These are phyloP conservation scores for Sphaerophoria rueppellii DNA, from an alignment of 2,888 invertebrate species.

Conservation along the genomic window DNA sequence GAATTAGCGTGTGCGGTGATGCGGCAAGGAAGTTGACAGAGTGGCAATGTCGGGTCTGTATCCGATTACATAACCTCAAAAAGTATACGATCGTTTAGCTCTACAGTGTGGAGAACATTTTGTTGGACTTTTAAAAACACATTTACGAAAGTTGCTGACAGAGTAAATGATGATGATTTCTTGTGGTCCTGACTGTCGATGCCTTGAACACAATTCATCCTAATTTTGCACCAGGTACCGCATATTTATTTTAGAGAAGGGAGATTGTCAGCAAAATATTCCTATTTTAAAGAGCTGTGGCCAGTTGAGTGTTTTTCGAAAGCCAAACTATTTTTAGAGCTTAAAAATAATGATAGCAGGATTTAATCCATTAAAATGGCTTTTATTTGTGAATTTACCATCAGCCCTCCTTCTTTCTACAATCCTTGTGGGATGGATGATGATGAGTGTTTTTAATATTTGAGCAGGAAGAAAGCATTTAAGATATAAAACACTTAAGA, in stretches of 20 bases:
- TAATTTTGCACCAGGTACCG: slow-evolving; percentile 21
- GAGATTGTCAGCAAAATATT: slow-evolving; percentile 4
- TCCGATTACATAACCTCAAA: slow-evolving; percentile 22
- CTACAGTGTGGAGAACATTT: background rate
- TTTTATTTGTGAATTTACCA: slow-evolving; percentile 10
- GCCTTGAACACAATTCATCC: slow-evolving; percentile 11
- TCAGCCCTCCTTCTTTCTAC: background rate
- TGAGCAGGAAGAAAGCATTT: too few species aligned
- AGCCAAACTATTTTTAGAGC: slow-evolving; percentile 11
- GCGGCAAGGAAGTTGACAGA: background rate
- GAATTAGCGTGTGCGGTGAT: slow-evolving; percentile 41
- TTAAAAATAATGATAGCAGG: slow-evolving; percentile 11
- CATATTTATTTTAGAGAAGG: slow-evolving; percentile 40
- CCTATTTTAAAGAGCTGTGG: slow-evolving; percentile 1
- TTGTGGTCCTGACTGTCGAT: slow-evolving; percentile 7
- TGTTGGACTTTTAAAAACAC: too few species aligned
- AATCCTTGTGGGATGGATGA: background rate
- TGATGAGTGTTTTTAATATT: too few species aligned
- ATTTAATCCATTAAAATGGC: slow-evolving; percentile 15
- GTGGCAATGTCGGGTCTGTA: background rate
- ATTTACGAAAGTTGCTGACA: too few species aligned
- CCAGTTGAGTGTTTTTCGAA: background rate
- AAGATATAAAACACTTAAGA: background rate
- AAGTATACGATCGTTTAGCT: slow-evolving; percentile 30
- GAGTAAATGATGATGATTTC: background rate